A percentile compares a stretch with the other conserved stretches of the same genome.
Evolutionary conservation across 2,113 vertebrate species (phyloP).

Genomic region (Motacilla alba): DNA sequence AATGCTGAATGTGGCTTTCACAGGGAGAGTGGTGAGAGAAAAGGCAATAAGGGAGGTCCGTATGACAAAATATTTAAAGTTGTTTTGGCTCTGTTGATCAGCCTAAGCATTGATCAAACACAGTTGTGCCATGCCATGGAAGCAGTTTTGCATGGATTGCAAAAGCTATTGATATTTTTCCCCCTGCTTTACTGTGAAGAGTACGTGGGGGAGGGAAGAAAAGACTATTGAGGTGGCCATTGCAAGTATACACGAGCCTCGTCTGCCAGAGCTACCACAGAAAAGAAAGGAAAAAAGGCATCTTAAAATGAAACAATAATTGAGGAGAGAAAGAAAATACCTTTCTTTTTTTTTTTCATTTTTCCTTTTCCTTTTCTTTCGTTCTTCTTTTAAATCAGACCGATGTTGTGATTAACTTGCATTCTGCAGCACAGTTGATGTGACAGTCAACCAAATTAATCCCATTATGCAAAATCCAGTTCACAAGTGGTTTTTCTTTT

Average conservation of each 20-base stretch:
- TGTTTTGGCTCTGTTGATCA: neutral
- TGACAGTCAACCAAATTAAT: slow-evolving; percentile 83
- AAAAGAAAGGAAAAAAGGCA: neutral
- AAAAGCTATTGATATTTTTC: slow-evolving; percentile 6
- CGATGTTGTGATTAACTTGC: slow-evolving; percentile 77
- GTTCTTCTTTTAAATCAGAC: slow-evolving; percentile 64
- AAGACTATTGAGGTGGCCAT: neutral
- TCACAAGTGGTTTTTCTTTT: slow-evolving; percentile 76
- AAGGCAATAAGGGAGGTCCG: neutral
- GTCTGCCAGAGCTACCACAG: neutral
- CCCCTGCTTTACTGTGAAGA: neutral
- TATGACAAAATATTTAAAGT: neutral
- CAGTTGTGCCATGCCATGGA: neutral
- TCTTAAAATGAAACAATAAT: slow-evolving; percentile 35
- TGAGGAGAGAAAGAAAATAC: slow-evolving; percentile 40
- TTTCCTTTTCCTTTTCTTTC: slow-evolving; percentile 20
- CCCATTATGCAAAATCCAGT: slow-evolving; percentile 83
- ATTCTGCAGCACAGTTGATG: slow-evolving; percentile 71
- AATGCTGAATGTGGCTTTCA: rapidly evolving
- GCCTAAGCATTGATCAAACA: neutral
- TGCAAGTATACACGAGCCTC: neutral
- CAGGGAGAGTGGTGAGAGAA: neutral
- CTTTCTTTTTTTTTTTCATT: slow-evolving; percentile 11
- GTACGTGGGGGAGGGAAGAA: neutral
- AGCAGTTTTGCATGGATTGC: neutral